Conservation (phyloP, 2,113 vertebrate genomes). For the Heloderma charlesbogerti region DNA sequence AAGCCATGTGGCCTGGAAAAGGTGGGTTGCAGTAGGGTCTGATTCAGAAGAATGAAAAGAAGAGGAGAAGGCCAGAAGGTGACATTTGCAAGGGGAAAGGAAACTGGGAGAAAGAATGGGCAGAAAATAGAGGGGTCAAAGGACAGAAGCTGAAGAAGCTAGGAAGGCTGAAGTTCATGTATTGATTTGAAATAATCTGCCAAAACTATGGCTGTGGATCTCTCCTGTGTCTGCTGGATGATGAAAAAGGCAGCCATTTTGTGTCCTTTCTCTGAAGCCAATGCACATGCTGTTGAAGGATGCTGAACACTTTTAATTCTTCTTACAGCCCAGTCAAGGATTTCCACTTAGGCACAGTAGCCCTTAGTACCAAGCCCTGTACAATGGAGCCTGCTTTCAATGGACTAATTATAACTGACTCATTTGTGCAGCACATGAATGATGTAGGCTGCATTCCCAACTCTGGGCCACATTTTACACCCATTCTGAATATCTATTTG, state of each 20-base stretch:
- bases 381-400: not conserved
- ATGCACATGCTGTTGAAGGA: not conserved
- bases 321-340: not conserved
- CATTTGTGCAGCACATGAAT: not conserved
- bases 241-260: not conserved
- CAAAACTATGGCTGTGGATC: not conserved
- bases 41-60: not conserved
- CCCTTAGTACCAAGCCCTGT: not conserved
- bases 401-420: not conserved
- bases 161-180: not conserved
- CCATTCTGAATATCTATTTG: not conserved
- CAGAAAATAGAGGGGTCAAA: not conserved
- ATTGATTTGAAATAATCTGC: not conserved
- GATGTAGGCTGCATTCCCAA: not conserved
- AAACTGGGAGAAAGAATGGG: not conserved
- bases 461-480: not conserved
- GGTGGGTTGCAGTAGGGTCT: not conserved
- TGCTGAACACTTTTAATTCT: not conserved
- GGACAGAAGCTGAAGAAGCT: not conserved
- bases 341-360: not conserved
- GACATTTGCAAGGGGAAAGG: too few species aligned
- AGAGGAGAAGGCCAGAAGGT: not conserved
- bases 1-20: not conserved
- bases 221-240: not conserved
- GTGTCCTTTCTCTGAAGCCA: not conserved